Evolutionary conservation across 2,888 invertebrate genomes (phyloP).

Genomic region (Cylindroiulus punctatus): DNA sequence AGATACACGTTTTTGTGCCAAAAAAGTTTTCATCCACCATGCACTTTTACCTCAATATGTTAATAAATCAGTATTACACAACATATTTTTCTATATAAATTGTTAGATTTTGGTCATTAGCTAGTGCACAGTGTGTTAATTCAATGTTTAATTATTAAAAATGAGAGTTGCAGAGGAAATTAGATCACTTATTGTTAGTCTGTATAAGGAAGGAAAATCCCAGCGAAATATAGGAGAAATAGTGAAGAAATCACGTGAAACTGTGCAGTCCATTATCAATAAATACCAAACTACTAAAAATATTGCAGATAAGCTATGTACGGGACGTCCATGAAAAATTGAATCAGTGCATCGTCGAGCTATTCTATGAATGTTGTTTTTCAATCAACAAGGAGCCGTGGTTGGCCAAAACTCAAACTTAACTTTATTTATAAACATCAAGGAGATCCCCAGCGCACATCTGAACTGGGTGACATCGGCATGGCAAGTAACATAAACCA

Average conservation of each 20-base stretch:
- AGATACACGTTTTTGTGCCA: too few relatives aligned
- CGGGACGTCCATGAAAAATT: neutral
- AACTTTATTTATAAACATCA: too few relatives aligned
- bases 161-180: conserved; percentile 49
- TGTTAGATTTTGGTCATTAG: neutral
- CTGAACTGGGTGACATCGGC: too few relatives aligned
- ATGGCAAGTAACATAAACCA: too few relatives aligned
- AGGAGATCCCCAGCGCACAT: too few relatives aligned
- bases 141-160: conserved; percentile 13
- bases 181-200: neutral
- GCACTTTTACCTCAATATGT: neutral
- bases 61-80: neutral
- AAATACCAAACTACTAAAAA: conserved; percentile 43
- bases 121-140: neutral
- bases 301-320: neutral
- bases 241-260: conserved; percentile 13
- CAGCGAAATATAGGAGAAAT: conserved; percentile 21
- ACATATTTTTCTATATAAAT: neutral
- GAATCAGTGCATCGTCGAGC: neutral
- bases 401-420: too few relatives aligned
- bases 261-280: neutral
- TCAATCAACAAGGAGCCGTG: too few relatives aligned
- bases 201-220: conserved; percentile 40
- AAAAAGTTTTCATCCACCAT: conserved; percentile 1
- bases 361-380: neutral